Conservation (phyloP, 2,797 vertebrate genomes). For the Sarcophilus harrisii region DNA sequence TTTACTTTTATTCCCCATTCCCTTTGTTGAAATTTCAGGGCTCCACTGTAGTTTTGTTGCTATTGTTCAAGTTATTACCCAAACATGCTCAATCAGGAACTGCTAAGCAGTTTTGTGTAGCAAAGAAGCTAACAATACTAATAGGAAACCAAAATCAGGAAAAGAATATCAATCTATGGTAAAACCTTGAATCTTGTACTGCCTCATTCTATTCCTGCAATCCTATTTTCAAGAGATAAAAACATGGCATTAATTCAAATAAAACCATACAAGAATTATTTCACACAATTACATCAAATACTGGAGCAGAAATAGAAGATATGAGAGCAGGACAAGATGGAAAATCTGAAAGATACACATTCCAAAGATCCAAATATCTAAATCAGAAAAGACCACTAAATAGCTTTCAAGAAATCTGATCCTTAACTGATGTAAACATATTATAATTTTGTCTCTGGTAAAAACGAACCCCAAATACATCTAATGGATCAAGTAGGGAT, state of each 20-base stretch:
- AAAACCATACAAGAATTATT: conserved; percentile 20
- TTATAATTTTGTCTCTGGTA: conserved; percentile 13
- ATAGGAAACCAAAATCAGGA: conserved; percentile 39
- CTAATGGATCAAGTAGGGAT: not conserved
- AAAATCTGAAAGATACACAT: conserved; percentile 44
- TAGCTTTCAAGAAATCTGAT: not conserved
- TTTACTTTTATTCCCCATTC: not conserved
- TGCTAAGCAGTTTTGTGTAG: not conserved
- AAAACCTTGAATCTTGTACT: conserved; percentile 31
- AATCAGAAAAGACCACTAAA: conserved; percentile 26
- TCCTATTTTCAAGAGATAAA: not conserved
- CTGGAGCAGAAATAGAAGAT: not conserved
- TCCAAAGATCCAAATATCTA: not conserved
- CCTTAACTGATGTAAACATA: not conserved
- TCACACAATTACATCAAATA: conserved; percentile 24
- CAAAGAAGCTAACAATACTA: conserved; percentile 45
- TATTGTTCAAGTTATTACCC: conserved; percentile 37
- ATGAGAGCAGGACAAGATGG: conserved; percentile 21
- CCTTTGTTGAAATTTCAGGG: conserved; percentile 12
- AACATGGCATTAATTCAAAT: not conserved
- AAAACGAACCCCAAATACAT: not conserved
- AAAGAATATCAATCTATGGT: not conserved
- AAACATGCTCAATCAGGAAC: conserved; percentile 38
- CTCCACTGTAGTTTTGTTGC: not conserved
- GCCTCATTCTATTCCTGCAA: conserved; percentile 17